These are phyloP conservation scores for Eriocheir sinensis DNA, from an alignment of 1,140 invertebrate genomes.

Conservation along the genomic window DNA sequence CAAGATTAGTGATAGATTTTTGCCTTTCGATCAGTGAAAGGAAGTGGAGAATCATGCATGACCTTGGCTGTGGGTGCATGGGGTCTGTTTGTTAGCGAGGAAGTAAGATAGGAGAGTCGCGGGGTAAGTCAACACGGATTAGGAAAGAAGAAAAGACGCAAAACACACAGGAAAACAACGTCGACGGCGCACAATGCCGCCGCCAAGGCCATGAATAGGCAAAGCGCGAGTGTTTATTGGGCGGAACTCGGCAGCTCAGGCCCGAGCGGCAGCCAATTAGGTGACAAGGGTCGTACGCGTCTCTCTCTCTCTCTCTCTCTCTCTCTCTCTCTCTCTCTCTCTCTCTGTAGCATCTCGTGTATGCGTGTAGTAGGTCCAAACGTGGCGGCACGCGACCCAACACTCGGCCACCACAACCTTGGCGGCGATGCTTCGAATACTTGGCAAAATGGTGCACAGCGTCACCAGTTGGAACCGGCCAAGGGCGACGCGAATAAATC, in stretches of 20 bases:
- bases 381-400: neutral
- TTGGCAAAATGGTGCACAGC: neutral
- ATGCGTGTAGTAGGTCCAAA: neutral
- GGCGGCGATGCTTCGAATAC: neutral
- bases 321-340: too few relatives aligned
- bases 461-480: neutral
- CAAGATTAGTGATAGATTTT: too few relatives aligned
- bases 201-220: neutral
- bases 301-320: too few relatives aligned
- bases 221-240: neutral
- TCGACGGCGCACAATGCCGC: neutral
- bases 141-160: neutral
- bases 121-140: neutral
- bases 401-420: neutral
- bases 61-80: too few relatives aligned
- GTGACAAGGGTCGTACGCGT: too few relatives aligned
- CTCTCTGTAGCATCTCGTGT: neutral
- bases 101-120: neutral
- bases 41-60: too few relatives aligned
- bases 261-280: too few relatives aligned
- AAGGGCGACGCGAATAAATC: conserved; percentile 3
- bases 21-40: too few relatives aligned
- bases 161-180: neutral
- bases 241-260: too few relatives aligned
- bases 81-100: neutral